Percentiles rank a stretch among this genome's conserved stretches.
Conservation (phyloP, 2,113 vertebrate species). For the Myiopsitta monachus region DNA sequence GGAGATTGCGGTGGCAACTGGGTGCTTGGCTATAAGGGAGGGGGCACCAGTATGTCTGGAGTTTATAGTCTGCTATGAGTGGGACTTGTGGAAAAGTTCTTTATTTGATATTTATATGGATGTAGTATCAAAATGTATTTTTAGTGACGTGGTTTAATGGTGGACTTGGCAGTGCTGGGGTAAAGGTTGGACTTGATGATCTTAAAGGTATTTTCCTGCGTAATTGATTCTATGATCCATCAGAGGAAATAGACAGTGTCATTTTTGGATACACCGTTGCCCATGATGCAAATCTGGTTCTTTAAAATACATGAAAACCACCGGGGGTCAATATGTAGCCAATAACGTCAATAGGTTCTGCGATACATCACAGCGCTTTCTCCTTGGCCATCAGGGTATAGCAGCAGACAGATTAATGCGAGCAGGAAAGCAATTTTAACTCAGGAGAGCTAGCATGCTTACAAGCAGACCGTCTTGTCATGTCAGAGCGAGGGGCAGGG, state of each 20-base stretch:
- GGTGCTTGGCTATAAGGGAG: conserved; percentile 12
- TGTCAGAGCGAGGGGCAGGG: not conserved
- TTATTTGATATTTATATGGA: not conserved
- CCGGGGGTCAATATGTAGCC: not conserved
- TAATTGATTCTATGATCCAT: not conserved
- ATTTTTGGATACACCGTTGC: not conserved
- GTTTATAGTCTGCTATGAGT: conserved; percentile 39
- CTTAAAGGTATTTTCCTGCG: not conserved
- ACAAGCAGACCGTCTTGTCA: not conserved
- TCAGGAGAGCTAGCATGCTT: not conserved
- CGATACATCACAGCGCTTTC: not conserved
- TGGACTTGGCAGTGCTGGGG: not conserved
- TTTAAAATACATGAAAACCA: not conserved
- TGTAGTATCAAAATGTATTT: not conserved
- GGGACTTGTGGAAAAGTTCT: not conserved
- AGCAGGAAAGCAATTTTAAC: not conserved
- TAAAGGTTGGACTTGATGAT: not conserved
- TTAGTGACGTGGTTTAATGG: not conserved
- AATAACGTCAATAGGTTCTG: not conserved
- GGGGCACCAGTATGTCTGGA: conserved; percentile 27
- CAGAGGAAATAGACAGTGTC: not conserved
- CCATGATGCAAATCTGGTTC: not conserved
- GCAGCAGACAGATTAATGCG: not conserved
- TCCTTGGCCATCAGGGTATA: not conserved
- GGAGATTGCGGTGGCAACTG: conserved; percentile 43